phyloP scores from a whole-genome alignment of 2,888 invertebrate species.

The Notodonta dromedarius region DNA sequence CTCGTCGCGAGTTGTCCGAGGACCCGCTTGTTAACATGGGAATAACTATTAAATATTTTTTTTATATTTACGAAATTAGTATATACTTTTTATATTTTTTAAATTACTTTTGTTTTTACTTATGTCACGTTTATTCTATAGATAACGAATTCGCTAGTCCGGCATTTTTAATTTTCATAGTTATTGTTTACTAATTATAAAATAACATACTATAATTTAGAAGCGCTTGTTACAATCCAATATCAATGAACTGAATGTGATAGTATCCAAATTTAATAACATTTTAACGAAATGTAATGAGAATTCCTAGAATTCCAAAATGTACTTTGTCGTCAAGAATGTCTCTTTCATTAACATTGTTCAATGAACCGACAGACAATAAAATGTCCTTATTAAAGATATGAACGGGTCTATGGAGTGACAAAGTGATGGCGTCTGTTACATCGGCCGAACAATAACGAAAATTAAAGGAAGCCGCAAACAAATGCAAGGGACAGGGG shows the following conservation, averaged over 20 bases:
- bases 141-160: no score
- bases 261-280: neutral
- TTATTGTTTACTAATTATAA: no score
- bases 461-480: constrained; percentile 73
- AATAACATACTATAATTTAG: no score
- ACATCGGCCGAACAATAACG: constrained; percentile 55
- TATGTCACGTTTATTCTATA: no score
- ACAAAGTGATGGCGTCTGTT: constrained; percentile 51
- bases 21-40: neutral
- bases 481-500: constrained; percentile 64
- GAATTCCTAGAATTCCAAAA: constrained; percentile 7
- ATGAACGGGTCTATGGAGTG: constrained; percentile 50
- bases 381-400: constrained; percentile 44
- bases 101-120: no score
- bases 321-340: constrained; percentile 8
- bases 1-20: neutral
- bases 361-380: constrained; percentile 24
- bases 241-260: neutral
- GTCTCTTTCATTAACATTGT: constrained; percentile 25
- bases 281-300: constrained; percentile 5
- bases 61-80: no score
- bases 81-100: no score
- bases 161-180: no score
- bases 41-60: neutral
- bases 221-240: no score